phyloP scores from a whole-genome alignment of 2,113 vertebrate species.

The Emydocephalus ijimae region DNA sequence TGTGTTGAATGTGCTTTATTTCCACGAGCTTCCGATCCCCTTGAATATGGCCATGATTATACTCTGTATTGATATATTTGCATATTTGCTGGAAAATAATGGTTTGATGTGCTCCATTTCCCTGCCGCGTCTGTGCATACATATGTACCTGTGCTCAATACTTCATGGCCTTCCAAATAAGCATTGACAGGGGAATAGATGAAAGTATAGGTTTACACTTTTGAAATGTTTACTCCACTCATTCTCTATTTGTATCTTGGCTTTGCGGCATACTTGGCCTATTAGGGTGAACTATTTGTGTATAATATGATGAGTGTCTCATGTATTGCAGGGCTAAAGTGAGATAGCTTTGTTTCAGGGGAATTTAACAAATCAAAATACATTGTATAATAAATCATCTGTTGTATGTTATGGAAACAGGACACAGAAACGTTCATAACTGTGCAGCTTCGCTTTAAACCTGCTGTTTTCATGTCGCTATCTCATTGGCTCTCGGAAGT shows the following conservation, averaged over 20 bases:
- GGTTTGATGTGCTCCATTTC: background rate
- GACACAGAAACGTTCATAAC: slow-evolving; percentile 49
- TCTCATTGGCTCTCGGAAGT: slow-evolving; percentile 24
- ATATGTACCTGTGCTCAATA: background rate
- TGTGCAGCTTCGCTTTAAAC: slow-evolving; percentile 46
- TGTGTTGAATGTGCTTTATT: slow-evolving; percentile 46
- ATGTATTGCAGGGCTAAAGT: slow-evolving; percentile 5
- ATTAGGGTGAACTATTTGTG: slow-evolving; percentile 16
- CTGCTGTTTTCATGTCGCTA: slow-evolving; percentile 17
- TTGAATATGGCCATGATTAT: slow-evolving; percentile 36
- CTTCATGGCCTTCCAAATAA: slow-evolving; percentile 41
- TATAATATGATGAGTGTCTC: slow-evolving; percentile 23
- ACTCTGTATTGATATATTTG: slow-evolving; percentile 34
- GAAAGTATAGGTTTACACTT: slow-evolving; percentile 20
- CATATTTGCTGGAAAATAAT: slow-evolving; percentile 7
- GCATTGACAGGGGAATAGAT: slow-evolving; percentile 13
- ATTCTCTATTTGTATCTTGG: slow-evolving; percentile 34
- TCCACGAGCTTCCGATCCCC: slow-evolving; percentile 58
- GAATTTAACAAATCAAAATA: slow-evolving; percentile 32
- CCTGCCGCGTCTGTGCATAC: slow-evolving; percentile 16
- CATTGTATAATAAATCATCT: slow-evolving; percentile 26
- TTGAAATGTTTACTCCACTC: slow-evolving; percentile 8
- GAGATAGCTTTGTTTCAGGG: slow-evolving; percentile 36
- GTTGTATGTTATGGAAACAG: slow-evolving; percentile 46
- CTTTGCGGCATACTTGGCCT: background rate